Evolutionary conservation across 53 echinoderm and acorn worm genomes (phyloP), one percentile per base, ranked within the genome.

Genomic region (Crossaster papposus): DNA sequence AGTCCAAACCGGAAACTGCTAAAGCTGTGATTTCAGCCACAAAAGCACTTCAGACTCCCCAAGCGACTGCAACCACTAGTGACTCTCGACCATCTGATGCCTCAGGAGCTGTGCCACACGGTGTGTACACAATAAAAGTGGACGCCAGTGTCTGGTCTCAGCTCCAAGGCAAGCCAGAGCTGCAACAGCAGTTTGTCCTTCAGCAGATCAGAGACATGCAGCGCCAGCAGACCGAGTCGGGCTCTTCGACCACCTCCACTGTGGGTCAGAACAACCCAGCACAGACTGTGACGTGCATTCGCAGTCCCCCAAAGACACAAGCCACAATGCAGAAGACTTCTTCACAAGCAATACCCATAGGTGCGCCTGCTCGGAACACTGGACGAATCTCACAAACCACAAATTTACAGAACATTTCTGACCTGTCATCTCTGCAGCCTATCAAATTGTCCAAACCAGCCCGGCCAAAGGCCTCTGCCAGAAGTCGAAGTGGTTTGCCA

Each of bases 81-180:
- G 65, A 2, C 31, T 35, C 83, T 24, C 72, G 74, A 7, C 18
- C 29, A 4, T 29, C 31, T 17, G 72, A 70, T 51, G 64, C 23
- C 29, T 35, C 36, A 44, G 63, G 50, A 26, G 9, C 83, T 18
- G 54, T 81, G 38, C 84, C 91, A 50, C 83, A 91, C 28, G 79
- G 84, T 75, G 82, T 82, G 65, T 89, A 79, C 36, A 92, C 89
- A 13, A 89, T 95, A 79, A 91, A 91, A 54, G 93, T 95, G n/a
- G 95, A 95, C 65, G 95, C 93, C 2, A 89, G 70, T 53, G 78
- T 93, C 38, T 95, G 95, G 95, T 82, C 93, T 28, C 91, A 93
- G 76, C 89, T 95, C 29, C 93, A 95, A 79, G 91, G 91, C 71
- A 91, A 91, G 75, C 95, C 95, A 20, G 78, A 89, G 34, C 86